phyloP scores from a whole-genome alignment of 1,140 invertebrate genomes.

The Meloidogyne hapla region DNA sequence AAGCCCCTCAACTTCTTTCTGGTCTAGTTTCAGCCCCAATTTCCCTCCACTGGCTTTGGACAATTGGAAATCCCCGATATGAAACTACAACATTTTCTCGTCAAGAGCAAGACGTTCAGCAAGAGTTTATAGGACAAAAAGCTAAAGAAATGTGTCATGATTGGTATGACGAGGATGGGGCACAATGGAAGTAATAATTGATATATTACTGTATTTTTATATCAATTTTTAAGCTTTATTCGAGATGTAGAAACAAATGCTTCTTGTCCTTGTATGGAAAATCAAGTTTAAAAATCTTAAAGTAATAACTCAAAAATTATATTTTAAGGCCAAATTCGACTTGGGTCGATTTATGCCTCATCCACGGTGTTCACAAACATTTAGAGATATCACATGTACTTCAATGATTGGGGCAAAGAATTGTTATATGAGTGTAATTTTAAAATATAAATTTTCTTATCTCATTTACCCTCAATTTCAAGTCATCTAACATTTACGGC shows the following conservation, averaged over 20 bases:
- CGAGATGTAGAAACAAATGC: slow-evolving; percentile 62
- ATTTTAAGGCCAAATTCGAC: slow-evolving; percentile 57
- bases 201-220: too few species aligned
- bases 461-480: too few species aligned
- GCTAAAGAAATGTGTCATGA: slow-evolving; percentile 64
- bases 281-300: too few species aligned
- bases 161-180: slow-evolving; percentile 64
- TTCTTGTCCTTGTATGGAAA: slow-evolving; percentile 63
- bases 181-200: slow-evolving; percentile 61
- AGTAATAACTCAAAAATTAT: too few species aligned
- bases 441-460: too few species aligned
- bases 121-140: slow-evolving; percentile 54
- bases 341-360: slow-evolving; percentile 64
- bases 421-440: slow-evolving; percentile 53
- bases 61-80: slow-evolving; percentile 57
- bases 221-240: slow-evolving; percentile 40
- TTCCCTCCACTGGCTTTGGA: slow-evolving; percentile 63
- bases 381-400: slow-evolving; percentile 64
- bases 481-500: slow-evolving; percentile 61
- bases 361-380: slow-evolving; percentile 62
- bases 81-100: slow-evolving; percentile 51
- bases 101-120: slow-evolving; percentile 49
- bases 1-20: slow-evolving; percentile 44
- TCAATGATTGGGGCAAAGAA: slow-evolving; percentile 61
- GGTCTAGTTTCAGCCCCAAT: slow-evolving; percentile 62